Conservation (phyloP, 2,888 invertebrate species). For the Napeogenes sylphis region DNA sequence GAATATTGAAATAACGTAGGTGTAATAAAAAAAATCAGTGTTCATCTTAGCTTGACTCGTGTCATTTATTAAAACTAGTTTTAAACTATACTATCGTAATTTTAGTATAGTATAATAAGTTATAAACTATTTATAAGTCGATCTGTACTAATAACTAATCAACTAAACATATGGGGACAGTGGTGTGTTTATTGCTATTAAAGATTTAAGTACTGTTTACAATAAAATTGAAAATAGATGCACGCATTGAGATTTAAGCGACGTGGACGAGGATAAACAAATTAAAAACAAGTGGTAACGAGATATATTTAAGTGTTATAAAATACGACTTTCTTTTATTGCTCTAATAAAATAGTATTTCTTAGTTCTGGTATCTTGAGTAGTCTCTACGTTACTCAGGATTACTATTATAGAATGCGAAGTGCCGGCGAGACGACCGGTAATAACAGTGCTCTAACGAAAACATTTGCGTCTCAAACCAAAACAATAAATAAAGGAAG, state of each 20-base stretch:
- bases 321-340: constrained; percentile 16
- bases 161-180: no score
- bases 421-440: no score
- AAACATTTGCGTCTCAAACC: not conserved
- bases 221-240: constrained; percentile 18
- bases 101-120: no score
- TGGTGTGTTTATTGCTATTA: no score
- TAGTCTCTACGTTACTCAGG: not conserved
- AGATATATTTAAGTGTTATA: constrained; percentile 13
- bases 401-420: no score
- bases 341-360: constrained; percentile 11
- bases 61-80: no score
- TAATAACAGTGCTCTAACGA: not conserved
- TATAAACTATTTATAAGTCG: no score
- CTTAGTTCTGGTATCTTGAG: not conserved
- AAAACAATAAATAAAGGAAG: not conserved
- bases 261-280: constrained; percentile 14
- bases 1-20: no score
- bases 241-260: constrained; percentile 16
- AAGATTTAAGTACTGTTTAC: constrained; percentile 14
- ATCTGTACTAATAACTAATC: no score
- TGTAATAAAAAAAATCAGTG: no score
- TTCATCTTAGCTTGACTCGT: no score
- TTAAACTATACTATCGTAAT: no score
- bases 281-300: constrained; percentile 13